phyloP scores from a whole-genome alignment of 1,140 invertebrate species.

The Chelonus insularis region DNA sequence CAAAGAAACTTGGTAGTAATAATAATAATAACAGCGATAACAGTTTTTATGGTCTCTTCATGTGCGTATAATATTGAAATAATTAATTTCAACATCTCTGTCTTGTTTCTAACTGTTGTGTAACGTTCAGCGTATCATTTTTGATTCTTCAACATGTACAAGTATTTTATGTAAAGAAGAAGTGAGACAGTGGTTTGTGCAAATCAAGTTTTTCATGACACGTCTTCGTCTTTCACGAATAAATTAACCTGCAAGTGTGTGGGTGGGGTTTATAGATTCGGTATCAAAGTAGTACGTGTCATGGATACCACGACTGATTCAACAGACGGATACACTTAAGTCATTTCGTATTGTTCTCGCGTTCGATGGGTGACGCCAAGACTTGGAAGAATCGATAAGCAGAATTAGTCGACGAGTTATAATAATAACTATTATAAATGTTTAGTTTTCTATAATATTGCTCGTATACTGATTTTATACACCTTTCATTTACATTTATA shows the following conservation, averaged over 20 bases:
- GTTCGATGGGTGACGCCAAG: constrained; percentile 7
- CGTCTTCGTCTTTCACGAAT: background rate
- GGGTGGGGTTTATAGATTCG: constrained; percentile 23
- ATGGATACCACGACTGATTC: constrained; percentile 18
- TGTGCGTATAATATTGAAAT: background rate
- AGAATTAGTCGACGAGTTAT: constrained; percentile 10
- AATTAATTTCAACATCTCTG: background rate
- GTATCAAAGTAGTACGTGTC: constrained; percentile 23
- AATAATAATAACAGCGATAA: too few relatives aligned
- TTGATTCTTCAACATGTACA: background rate
- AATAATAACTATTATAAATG: background rate
- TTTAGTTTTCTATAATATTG: too few relatives aligned
- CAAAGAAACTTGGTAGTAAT: too few relatives aligned
- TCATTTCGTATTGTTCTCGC: constrained; percentile 20
- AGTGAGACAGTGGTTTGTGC: background rate
- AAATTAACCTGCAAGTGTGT: background rate
- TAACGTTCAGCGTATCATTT: constrained; percentile 2
- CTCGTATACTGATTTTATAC: too few relatives aligned
- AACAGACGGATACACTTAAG: constrained; percentile 4
- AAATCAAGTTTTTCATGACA: too few relatives aligned
- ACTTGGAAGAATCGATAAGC: constrained; percentile 18
- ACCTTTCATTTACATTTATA: too few relatives aligned
- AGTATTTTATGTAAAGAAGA: background rate
- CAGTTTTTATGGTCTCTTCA: too few relatives aligned
- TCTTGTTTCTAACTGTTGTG: constrained; percentile 5